Base-by-base conservation (phyloP, 1,140 invertebrate genomes). In the Hypsibius dujardini region DNA sequence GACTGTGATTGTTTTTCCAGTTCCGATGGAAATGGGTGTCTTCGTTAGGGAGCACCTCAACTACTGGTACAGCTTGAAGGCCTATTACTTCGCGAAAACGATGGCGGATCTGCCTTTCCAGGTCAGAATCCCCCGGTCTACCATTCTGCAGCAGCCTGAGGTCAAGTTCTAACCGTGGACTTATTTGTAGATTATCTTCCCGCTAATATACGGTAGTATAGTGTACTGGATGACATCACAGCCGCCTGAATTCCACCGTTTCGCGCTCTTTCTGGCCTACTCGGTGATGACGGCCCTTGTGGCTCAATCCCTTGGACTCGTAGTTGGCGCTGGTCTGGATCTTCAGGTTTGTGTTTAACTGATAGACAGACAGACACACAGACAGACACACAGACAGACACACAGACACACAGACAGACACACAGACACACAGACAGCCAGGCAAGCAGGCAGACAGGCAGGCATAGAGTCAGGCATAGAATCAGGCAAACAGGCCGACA, bases 11-110 rank as follows among this genome's bases (percentile, higher is more conserved):
- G 46, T 60, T 15, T 14, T 1, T 85, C 72, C 81, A 95, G 92
- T 96, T 87, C 93, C 92, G 3, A 82, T 90, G 72, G 92, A 96
- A 81, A 92, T 95, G 88, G 86, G 86, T 50, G 91, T 95, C 56
- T 93, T 95, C 81, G 86, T 92, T 56, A 83, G 91, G 78, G 93
- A 97, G 81, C 91, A 95, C 83, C 82, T 95, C 62, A 97, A 97
- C 79, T 94, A 94, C 77, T 97, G 93, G 93, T 97, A 97, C 79
- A 95, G 92, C 28, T 81, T 95, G 50, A 95, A 95, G 79, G 87
- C 92, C 1, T 97, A 93, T 81, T 97, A 95, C 79, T 85, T 95
- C 76, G 92, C 92, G 46, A 92, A 93, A 81, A 95, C 92, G 15
- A 83, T 95, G 78, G 90, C 92, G 12, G 93, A 95, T 79, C 84